These are phyloP conservation scores for Ichneumoninae sp. DNA, from an alignment of 2,888 invertebrate species.

Conservation along the genomic window DNA sequence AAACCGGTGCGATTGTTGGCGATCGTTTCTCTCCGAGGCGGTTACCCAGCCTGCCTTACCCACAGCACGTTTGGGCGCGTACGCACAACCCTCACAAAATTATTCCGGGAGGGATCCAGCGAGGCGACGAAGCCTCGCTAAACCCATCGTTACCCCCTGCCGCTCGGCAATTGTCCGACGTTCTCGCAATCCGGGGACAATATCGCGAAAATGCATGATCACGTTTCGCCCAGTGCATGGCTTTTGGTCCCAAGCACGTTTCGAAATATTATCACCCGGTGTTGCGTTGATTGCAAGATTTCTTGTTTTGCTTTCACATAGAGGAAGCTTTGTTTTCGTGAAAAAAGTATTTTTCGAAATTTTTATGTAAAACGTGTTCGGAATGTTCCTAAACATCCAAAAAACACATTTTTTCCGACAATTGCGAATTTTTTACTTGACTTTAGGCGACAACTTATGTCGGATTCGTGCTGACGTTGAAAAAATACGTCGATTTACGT, in stretches of 20 bases:
- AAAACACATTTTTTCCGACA: too few species aligned
- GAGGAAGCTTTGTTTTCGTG: too few species aligned
- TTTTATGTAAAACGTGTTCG: too few species aligned
- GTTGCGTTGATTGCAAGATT: too few species aligned
- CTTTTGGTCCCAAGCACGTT: background rate
- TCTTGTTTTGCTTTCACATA: too few species aligned
- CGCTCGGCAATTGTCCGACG: slow-evolving; percentile 45
- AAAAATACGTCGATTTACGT: background rate
- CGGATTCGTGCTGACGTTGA: too few species aligned
- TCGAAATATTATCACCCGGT: background rate
- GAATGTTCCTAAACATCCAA: too few species aligned
- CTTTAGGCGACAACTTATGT: too few species aligned
- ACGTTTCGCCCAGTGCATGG: slow-evolving; percentile 23
- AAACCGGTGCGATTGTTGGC: slow-evolving; percentile 32
- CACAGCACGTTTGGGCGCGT: background rate
- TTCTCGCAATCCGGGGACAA: background rate
- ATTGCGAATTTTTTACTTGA: too few species aligned
- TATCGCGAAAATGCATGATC: slow-evolving; percentile 16
- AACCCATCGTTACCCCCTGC: background rate
- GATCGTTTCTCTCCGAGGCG: slow-evolving; percentile 10
- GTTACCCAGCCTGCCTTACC: background rate
- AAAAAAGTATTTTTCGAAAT: too few species aligned
- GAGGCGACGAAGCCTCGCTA: background rate
- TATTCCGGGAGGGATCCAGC: background rate
- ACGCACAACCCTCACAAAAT: background rate